A percentile compares a stretch with the other conserved stretches of the same genome.
phyloP scores from a whole-genome alignment of 2,797 vertebrate species.

The Sternotherus odoratus region DNA sequence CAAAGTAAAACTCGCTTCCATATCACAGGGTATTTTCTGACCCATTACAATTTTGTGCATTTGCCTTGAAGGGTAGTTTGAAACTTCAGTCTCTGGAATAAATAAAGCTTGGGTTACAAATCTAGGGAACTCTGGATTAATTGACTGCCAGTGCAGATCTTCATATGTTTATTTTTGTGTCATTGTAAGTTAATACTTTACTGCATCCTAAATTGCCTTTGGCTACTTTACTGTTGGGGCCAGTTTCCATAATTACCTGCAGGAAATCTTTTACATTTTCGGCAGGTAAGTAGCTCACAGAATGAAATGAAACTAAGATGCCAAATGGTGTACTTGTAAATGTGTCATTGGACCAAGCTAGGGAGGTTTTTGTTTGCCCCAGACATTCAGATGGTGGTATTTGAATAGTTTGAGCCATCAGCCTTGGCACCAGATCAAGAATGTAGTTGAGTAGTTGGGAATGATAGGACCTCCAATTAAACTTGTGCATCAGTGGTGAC shows the following conservation, averaged over 20 bases:
- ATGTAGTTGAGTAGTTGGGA: neutral
- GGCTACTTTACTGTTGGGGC: neutral
- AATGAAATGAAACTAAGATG: neutral
- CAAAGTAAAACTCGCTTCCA: neutral
- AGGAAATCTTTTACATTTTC: conserved; percentile 18
- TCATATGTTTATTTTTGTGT: neutral
- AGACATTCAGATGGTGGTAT: neutral
- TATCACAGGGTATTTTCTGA: neutral
- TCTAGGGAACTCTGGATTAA: neutral
- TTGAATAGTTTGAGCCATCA: neutral
- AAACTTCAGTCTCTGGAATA: conserved; percentile 13
- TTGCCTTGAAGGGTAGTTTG: neutral
- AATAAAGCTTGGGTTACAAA: neutral
- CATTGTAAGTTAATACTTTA: conserved; percentile 14
- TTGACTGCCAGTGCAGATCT: neutral
- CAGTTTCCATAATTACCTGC: neutral
- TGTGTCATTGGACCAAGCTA: neutral
- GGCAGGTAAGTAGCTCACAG: conserved; percentile 5
- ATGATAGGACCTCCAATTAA: neutral
- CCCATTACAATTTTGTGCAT: neutral
- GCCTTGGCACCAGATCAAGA: neutral
- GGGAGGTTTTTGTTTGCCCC: neutral
- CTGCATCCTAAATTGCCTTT: conserved; percentile 8
- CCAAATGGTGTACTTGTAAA: neutral
- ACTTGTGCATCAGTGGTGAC: neutral